Base-by-base conservation (phyloP, 1,140 invertebrate species). In the Campoletis sonorensis region DNA sequence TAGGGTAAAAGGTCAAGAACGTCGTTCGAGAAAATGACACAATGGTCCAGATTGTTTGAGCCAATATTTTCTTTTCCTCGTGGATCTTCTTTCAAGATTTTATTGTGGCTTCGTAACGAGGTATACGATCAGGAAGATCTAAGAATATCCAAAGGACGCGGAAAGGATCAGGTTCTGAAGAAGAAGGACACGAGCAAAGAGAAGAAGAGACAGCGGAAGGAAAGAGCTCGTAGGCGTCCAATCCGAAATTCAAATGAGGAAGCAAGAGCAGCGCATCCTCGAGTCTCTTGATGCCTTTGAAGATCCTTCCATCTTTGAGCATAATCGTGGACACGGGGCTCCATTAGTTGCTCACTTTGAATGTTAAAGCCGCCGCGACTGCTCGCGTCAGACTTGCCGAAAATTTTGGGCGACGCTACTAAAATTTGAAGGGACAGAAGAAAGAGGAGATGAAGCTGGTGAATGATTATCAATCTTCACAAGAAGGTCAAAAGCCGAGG, bases 221-320 rank as follows among this genome's bases (percentile, higher is more conserved):
- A 26, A 23, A 33, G 10, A 8, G 15, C 73, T 64, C 80, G 54
- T 72, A 33, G 58, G 21, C 51, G 58, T 82, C 79, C 79, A 87
- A 87, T 87, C 86, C 83, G 76, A 72, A 86, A 87, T 87, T 86
- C 84, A 87, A 87, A 87, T 87, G 84, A 86, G 79, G 82, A 79
- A 79, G 67, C 26, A 27, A 18, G 26, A 30, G 18, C 54, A 30
- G 18, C 54, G 21, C 54, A 58, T 45, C 40, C 40, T 11, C 40
- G 40, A 58, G 81, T 64, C 72, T 75, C 80, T 67, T 18, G 16
- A 23, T 26, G 61, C 82, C 85, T 87, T 87, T 87, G 85, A 87
- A 86, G 83, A 83, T 83, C 83, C 80, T 79, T 82, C 70, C 82
- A 82, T 85, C 72, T 86, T 87, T 84, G 86, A 87, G 81, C 81